Evolutionary conservation across 2,888 invertebrate species (phyloP).

Genomic region (Abscondita cerata): DNA sequence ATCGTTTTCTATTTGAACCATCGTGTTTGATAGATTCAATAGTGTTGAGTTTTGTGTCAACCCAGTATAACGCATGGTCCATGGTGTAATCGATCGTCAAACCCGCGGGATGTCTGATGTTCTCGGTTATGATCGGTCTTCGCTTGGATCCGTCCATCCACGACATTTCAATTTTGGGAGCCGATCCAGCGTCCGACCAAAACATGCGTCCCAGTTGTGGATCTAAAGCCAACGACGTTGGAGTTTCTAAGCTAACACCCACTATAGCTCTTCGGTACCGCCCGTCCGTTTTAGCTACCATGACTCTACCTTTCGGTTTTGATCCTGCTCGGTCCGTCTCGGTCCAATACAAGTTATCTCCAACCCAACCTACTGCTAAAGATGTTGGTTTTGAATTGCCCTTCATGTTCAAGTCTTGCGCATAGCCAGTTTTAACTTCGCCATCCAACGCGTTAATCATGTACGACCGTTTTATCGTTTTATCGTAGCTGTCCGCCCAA

Average conservation of each 20-base stretch:
- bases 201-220: constrained; percentile 86
- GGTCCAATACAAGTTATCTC: constrained; percentile 93
- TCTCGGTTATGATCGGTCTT: constrained; percentile 79
- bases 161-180: constrained; percentile 91
- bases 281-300: constrained; percentile 90
- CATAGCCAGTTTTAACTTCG: constrained; percentile 79
- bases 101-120: constrained; percentile 86
- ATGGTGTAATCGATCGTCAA: constrained; percentile 89
- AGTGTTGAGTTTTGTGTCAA: constrained; percentile 89
- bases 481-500: constrained; percentile 94
- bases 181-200: constrained; percentile 92
- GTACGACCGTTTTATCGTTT: constrained; percentile 89
- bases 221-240: constrained; percentile 88
- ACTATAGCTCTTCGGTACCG: constrained; percentile 84
- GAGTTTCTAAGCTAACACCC: constrained; percentile 80
- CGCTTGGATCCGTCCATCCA: constrained; percentile 98
- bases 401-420: constrained; percentile 87
- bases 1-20: constrained; percentile 77
- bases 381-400: constrained; percentile 86
- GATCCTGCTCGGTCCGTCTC: constrained; percentile 80
- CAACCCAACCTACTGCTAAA: constrained; percentile 92
- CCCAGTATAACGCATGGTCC: constrained; percentile 94
- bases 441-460: constrained; percentile 83
- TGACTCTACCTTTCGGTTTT: constrained; percentile 79
- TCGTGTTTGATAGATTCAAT: constrained; percentile 87